Evolutionary conservation across 2,888 invertebrate genomes (phyloP), one percentile per base, ranked within the genome.

Genomic region (Nomada flava): DNA sequence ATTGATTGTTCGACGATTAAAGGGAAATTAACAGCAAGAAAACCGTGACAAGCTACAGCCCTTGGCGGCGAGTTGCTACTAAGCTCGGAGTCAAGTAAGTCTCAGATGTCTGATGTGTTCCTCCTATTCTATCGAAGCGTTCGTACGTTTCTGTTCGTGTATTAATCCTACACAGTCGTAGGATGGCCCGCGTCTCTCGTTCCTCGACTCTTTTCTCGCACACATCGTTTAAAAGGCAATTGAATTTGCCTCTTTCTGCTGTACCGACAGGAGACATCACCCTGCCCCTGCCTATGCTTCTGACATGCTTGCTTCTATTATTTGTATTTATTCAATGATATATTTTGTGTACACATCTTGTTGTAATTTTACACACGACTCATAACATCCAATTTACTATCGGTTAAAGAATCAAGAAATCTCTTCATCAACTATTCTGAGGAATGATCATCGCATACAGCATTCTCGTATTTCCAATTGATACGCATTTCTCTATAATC

Each of bases 71-170:
- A 95, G 98, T 98, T 94, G 98, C 98, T 94, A 97, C 97, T 95
- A 98, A 98, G 95, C 97, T 98, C 94, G 98, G 98, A 96, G 98
- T 98, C 95, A 97, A 98, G 98, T 98, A 97, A 97, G 98, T 98
- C 94, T 91, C 90, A 90, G 89, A 91, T 91, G 89, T 91, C 92
- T 91, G 90, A 91, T 92, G 91, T 91, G 90, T 91, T 89, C 94
- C 94, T 92, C 92, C 93, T 93, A 88, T 82, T 85, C 85, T 87
- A 79, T 90, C 86, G 88, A 89, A 88, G 72, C 88, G 84, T 89
- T 88, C 88, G 82, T 90, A 86, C 88, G 88, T 89, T 88, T 89
- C 89, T 82, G 82, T 85, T 89, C 89, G 87, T 90, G 87, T 89
- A 87, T 88, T 23, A 72, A 76, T 89, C 86, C 85, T 87, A 89